Percentiles rank a stretch among this genome's conserved stretches.
Conservation (phyloP, 1,140 invertebrate species). For the Cheumatopsyche charites region DNA sequence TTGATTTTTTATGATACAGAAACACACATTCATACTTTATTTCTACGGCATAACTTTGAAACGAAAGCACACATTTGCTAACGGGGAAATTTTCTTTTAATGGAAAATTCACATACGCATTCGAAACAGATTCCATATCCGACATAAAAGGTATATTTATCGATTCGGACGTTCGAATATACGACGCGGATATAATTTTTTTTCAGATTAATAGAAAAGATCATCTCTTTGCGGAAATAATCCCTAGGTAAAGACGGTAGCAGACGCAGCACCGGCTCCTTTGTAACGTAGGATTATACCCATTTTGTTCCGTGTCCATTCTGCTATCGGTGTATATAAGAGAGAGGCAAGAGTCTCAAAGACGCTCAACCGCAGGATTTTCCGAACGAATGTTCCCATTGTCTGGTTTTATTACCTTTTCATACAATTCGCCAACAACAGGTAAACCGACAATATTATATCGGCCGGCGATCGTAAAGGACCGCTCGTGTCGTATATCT, state of each 20-base stretch:
- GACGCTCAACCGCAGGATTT: conserved; percentile 31
- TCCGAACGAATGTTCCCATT: conserved; percentile 33
- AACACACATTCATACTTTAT: no score
- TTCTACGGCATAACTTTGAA: no score
- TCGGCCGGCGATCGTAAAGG: conserved; percentile 38
- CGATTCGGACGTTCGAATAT: no score
- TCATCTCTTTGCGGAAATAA: conserved; percentile 10
- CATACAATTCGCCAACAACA: conserved; percentile 41
- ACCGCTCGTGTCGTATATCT: conserved; percentile 24
- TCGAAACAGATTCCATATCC: no score
- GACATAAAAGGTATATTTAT: no score
- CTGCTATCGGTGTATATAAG: not conserved
- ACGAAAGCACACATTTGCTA: no score
- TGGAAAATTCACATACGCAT: no score
- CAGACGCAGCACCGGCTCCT: not conserved
- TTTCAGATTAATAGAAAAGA: not conserved
- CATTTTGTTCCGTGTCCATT: conserved; percentile 24
- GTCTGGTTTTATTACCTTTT: conserved; percentile 40
- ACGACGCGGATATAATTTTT: no score
- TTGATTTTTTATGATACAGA: no score
- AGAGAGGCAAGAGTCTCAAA: conserved; percentile 3
- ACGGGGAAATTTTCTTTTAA: no score
- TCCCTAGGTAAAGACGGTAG: not conserved
- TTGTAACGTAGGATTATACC: conserved; percentile 17
- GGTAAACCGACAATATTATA: conserved; percentile 37